These are phyloP conservation scores for Karalla daura DNA, from an alignment of 2,797 vertebrate genomes.

Conservation along the genomic window DNA sequence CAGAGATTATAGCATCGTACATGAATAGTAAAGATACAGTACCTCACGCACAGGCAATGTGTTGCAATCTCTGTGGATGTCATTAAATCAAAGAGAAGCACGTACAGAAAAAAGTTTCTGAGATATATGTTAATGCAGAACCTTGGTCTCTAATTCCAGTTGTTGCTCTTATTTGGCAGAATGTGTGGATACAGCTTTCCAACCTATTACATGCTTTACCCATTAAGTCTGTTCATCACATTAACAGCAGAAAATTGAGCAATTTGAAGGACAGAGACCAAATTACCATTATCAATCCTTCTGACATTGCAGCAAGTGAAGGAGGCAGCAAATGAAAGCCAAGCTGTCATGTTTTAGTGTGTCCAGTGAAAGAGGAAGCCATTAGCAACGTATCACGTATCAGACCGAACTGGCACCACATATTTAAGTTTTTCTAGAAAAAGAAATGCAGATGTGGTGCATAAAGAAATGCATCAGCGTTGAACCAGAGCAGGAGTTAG, in stretches of 20 bases:
- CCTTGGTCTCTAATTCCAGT: not conserved
- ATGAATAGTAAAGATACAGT: too few species aligned
- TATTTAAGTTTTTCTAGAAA: not conserved
- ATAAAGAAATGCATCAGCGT: not conserved
- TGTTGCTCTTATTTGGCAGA: not conserved
- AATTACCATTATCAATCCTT: conserved; percentile 76
- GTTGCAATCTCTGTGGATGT: not conserved
- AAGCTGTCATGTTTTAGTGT: conserved; percentile 46
- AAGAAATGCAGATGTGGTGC: not conserved
- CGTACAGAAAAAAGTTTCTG: not conserved
- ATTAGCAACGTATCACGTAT: conserved; percentile 34
- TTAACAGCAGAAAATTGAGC: conserved; percentile 5
- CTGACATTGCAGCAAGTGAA: conserved; percentile 43
- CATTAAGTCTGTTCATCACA: not conserved
- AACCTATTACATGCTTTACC: too few species aligned
- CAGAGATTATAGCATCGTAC: too few species aligned
- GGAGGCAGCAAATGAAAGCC: conserved; percentile 56
- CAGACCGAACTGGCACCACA: conserved; percentile 4
- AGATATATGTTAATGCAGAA: too few species aligned
- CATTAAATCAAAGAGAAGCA: not conserved
- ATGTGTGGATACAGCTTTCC: too few species aligned
- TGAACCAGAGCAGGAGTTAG: too few species aligned
- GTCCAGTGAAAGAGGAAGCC: conserved; percentile 18
- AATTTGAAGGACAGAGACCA: conserved; percentile 51
- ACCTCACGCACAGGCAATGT: not conserved